Evolutionary conservation across 2,113 vertebrate species (phyloP), one percentile per base, ranked within the genome.

Genomic region (Geococcyx californianus): DNA sequence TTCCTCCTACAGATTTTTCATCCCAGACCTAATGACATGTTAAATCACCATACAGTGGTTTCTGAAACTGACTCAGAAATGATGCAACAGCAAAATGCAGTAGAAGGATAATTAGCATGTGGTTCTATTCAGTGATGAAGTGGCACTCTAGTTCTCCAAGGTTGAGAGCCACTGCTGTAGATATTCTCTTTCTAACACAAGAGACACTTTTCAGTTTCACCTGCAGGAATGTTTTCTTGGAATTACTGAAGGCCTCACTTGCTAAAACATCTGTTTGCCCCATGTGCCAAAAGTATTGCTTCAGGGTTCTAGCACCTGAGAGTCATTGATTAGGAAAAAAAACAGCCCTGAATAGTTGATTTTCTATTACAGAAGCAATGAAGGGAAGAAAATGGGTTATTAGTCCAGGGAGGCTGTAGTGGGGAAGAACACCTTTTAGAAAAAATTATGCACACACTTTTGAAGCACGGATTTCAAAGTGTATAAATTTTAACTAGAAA

Each of bases 241-340:
- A 89, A 94, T 89, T 67, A 91, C 47, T 78, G 66, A 84, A 89
- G 58, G 44, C n/a, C 21, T 92, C 60, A 72, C 62, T 81, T 73
- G 13, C 24, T 76, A 91, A 91, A 94, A 60, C 64, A 90, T 80
- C 80, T 89, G 81, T 81, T 87, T 92, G 52, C 23, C 49, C 64
- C 40, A 21, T 45, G 20, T 76, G 86, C 25, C 66, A 82, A 38
- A 94, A 94, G 7, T 84, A 36, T 56, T 64, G 25, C 47, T 91
- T 63, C 73, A 60, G 66, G 76, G 16, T 78, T 31, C 36, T 51
- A 87, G 24, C 58, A 91, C 40, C 56, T 87, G 49, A 78, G 33
- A 86, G 42, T 66, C 42, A 75, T 86, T 81, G 79, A 91, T 78
- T 89, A 88, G 45, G 28, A 36, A 62, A 38, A 63, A 28, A 6